A percentile compares a stretch with the other conserved stretches of the same genome.
phyloP scores from a whole-genome alignment of 2,888 invertebrate species.

The Philhelius pedissequus region DNA sequence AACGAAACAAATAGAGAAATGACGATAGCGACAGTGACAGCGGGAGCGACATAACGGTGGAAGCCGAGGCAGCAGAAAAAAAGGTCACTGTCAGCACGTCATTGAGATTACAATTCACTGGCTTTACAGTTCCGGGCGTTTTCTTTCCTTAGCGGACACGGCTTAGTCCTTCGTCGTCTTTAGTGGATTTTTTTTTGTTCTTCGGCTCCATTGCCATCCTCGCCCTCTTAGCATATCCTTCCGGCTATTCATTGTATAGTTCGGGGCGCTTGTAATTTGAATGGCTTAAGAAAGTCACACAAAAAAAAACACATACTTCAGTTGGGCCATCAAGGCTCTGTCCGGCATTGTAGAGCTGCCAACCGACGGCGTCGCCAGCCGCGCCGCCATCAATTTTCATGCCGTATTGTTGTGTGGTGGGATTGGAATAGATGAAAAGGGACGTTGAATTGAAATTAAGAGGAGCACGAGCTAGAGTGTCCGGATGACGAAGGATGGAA shows the following conservation, averaged over 20 bases:
- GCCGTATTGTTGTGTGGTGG: constrained; percentile 44
- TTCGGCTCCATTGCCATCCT: neutral
- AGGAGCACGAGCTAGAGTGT: constrained; percentile 13
- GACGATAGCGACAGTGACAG: neutral
- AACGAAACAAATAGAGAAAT: constrained; percentile 20
- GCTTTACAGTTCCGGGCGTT: constrained; percentile 59
- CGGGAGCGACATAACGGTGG: too few relatives aligned
- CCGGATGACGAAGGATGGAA: constrained; percentile 22
- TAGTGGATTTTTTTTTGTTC: constrained; percentile 6
- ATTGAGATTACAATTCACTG: constrained; percentile 65
- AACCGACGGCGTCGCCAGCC: neutral
- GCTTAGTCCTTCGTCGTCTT: constrained; percentile 47
- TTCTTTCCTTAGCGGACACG: constrained; percentile 53
- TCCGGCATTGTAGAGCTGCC: neutral
- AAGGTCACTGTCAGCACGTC: constrained; percentile 64
- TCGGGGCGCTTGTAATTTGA: constrained; percentile 50
- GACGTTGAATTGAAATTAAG: constrained; percentile 38
- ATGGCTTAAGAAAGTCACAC: constrained; percentile 43
- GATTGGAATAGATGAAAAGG: constrained; percentile 22
- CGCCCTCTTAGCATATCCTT: constrained; percentile 40
- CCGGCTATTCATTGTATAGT: constrained; percentile 38
- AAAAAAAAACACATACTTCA: neutral
- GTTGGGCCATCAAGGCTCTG: neutral
- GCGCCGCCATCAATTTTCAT: neutral
- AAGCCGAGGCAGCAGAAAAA: constrained; percentile 32